Conservation (phyloP, 1,140 invertebrate genomes). For the Apis laboriosa region DNA sequence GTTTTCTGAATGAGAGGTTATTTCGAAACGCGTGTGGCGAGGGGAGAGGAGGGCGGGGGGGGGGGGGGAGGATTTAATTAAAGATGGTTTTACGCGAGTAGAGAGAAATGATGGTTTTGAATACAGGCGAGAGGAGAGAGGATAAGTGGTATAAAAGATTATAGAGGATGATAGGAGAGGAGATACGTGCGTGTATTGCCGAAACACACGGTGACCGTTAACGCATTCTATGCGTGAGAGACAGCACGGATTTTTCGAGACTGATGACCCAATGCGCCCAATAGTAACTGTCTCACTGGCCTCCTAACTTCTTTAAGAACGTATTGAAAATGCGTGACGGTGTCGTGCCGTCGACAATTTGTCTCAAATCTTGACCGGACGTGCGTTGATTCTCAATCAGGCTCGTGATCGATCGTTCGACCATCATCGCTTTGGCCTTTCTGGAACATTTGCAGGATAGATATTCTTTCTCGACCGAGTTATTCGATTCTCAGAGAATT, state of each 20-base stretch:
- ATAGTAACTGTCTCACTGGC: slow-evolving; percentile 66
- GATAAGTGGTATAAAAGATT: neutral
- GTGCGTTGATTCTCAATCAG: slow-evolving; percentile 38
- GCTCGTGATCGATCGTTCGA: neutral
- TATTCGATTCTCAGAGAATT: too few relatives aligned
- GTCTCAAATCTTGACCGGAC: slow-evolving; percentile 40
- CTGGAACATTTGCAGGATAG: neutral
- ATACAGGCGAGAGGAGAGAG: too few relatives aligned
- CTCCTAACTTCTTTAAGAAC: slow-evolving; percentile 68
- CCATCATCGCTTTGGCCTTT: too few relatives aligned
- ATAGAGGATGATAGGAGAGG: neutral
- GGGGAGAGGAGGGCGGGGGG: too few relatives aligned
- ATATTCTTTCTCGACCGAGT: neutral
- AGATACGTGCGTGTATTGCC: slow-evolving; percentile 9
- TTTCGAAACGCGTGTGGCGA: too few relatives aligned
- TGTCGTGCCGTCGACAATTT: slow-evolving; percentile 7
- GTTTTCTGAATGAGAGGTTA: too few relatives aligned
- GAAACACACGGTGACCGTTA: slow-evolving; percentile 59
- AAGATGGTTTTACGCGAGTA: neutral
- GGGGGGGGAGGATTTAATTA: neutral
- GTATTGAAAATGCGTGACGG: slow-evolving; percentile 61
- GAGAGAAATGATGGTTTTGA: neutral
- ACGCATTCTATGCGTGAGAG: slow-evolving; percentile 57
- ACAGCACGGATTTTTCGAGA: slow-evolving; percentile 65
- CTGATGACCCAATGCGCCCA: slow-evolving; percentile 75